Evolutionary conservation across 1,140 invertebrate species (phyloP), one percentile per base, ranked within the genome.

Genomic region (Drosophila sucinea): DNA sequence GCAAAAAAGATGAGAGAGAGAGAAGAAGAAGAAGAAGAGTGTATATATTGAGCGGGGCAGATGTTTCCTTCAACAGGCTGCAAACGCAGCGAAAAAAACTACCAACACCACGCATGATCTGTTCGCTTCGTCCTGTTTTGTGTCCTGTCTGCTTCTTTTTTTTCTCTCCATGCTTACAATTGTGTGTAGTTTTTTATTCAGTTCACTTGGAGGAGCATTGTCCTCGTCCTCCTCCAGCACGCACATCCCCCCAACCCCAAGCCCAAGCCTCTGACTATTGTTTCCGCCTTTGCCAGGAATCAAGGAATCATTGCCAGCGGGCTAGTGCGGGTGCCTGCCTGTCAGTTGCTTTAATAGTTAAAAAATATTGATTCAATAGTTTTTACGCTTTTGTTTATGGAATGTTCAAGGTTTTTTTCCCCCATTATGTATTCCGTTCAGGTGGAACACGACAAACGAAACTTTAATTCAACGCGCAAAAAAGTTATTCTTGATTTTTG

Each of bases 11-110:
- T 27, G 23, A 47, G 6, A 6, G 8, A 63, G 61, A 55, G 30
- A 65, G n/a, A 40, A 63, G 61, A 55, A n/a, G 55, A 6, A 40
- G 33, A 35, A 62, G 44, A 40, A 62, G 44, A 29, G 44, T 47
- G 30, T 27, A 66, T 58, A 38, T 27, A 66, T 58, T 67, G 38
- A 67, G 70, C 41, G 63, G 38, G 64, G 70, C 70, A 72, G 70
- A 72, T 72, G 70, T 72, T 67, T 67, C 51, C 56, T 51, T 58
- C 65, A 58, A 67, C 70, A 67, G 64, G 57, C 64, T 55, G 60
- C 32, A 63, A 63, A 38, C 35, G 35, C 35, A 38, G 10, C 33
- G 27, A 6, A 55, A 23, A 38, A 38, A 38, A 38, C 8, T 7
- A 60, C n/a, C 27, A 51, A 44, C 61, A 67, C 70, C 58, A 67